Evolutionary conservation across 2,888 invertebrate genomes (phyloP).

Genomic region (Epicampocera succincta): DNA sequence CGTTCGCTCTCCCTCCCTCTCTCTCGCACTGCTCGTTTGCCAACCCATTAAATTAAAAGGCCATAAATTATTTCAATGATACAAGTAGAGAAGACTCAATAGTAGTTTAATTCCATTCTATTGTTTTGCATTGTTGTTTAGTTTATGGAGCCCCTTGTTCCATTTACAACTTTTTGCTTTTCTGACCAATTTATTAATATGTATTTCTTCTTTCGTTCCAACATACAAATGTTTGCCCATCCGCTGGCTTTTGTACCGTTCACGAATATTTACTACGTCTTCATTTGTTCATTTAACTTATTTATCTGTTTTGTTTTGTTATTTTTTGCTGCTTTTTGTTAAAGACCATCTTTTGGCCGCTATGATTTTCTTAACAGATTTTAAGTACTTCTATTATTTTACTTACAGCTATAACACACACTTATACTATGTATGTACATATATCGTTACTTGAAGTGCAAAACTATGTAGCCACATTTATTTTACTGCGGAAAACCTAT

Average conservation of each 20-base stretch:
- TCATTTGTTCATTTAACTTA: constrained; percentile 57
- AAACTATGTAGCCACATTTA: no score
- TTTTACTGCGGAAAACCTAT: no score
- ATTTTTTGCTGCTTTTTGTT: constrained; percentile 31
- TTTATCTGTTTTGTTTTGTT: constrained; percentile 11
- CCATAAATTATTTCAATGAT: constrained; percentile 78
- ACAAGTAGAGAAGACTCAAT: constrained; percentile 11
- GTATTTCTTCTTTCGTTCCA: background rate
- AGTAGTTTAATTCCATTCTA: constrained; percentile 10
- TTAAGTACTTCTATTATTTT: constrained; percentile 45
- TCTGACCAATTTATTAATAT: constrained; percentile 52
- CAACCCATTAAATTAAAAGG: constrained; percentile 82
- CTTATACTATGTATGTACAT: no score
- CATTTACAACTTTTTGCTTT: constrained; percentile 54
- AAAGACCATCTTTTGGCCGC: constrained; percentile 41
- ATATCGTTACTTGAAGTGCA: no score
- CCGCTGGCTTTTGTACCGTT: background rate
- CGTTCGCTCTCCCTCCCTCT: no score
- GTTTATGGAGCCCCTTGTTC: constrained; percentile 68
- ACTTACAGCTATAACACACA: background rate
- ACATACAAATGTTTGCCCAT: background rate
- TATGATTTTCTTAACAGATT: constrained; percentile 70
- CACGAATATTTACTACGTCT: constrained; percentile 19
- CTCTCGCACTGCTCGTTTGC: constrained; percentile 61
- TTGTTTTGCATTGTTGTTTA: constrained; percentile 63